Base-by-base conservation (phyloP, 2,888 invertebrate species). In the Heterodera filipjevi region DNA sequence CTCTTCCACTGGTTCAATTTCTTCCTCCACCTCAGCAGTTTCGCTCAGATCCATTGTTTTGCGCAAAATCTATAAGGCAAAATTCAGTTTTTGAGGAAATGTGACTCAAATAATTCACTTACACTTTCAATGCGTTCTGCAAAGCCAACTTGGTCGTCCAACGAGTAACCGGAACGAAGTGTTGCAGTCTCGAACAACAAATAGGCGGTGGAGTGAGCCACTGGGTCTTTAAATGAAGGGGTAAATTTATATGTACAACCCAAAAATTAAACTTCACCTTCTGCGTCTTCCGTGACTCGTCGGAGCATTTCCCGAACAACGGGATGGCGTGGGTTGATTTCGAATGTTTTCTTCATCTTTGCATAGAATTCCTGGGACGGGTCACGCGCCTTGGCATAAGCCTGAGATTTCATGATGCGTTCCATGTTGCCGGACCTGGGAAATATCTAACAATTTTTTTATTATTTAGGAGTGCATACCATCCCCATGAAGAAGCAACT, bases 361-460 rank as follows among this genome's bases (percentile, higher is more conserved):
- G 95, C 91, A 90, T 96, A 89, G 83, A 87, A 89, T 76, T 89
- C 89, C 89, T 95, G 93, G 89, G 95, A 94, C 53, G 95, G 94
- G 91, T 96, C 96, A 89, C 96, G 94, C 6, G 93, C 90, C 90
- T 98, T 98, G 90, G 96, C 95, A 90, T 98, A 97, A 27, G 98
- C 96, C 91, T 99, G 98, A 12, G 91, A 90, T 81, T 89, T 90
- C 82, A 97, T 96, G 83, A 98, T 92, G 74, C 98, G 92, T 91
- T 98, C 98, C 98, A 99, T 98, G 91, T 98, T 98, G 87, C 97
- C 98, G 86, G 97, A 96, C 97, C 97, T 68, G 35, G n/a, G n/a
- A 5, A 33, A 66, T 6, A 53, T 53, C 6, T 19, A 16, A 97
- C 2, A 2, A 66, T 27, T 66, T 30, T 16, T 39, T n/a, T n/a